These are phyloP conservation scores for Eulemur rubriventer DNA, from an alignment of 2,797 vertebrate species.

Conservation along the genomic window DNA sequence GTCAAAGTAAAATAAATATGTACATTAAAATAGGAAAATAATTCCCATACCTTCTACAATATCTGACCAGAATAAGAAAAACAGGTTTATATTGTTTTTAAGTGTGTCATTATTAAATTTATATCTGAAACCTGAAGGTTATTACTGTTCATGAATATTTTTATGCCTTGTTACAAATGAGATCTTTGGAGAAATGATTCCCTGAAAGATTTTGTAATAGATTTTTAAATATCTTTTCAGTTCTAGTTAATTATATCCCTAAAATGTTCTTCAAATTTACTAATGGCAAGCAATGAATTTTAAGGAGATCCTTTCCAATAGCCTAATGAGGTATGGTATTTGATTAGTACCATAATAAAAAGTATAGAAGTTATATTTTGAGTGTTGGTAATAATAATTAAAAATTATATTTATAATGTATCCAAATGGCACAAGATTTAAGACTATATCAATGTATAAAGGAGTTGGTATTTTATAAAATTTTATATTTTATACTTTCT, in stretches of 20 bases:
- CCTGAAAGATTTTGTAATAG: slow-evolving; percentile 48
- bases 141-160: slow-evolving; percentile 58
- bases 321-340: slow-evolving; percentile 44
- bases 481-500: not conserved
- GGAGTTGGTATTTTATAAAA: not conserved
- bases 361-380: slow-evolving; percentile 10
- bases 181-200: slow-evolving; percentile 54
- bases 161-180: slow-evolving; percentile 57
- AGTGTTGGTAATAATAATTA: slow-evolving; percentile 23
- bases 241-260: slow-evolving; percentile 60
- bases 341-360: slow-evolving; percentile 57
- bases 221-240: slow-evolving; percentile 61
- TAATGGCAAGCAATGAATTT: slow-evolving; percentile 68
- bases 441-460: not conserved
- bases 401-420: slow-evolving; percentile 50
- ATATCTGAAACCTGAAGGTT: slow-evolving; percentile 56
- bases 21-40: not conserved
- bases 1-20: not conserved
- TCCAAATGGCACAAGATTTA: slow-evolving; percentile 13
- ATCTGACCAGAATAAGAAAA: not conserved
- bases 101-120: slow-evolving; percentile 44
- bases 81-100: not conserved
- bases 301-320: slow-evolving; percentile 52
- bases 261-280: slow-evolving; percentile 69
- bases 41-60: not conserved